Base-by-base conservation (phyloP, 2,113 vertebrate genomes). In the Periophthalmodon schlosseri region DNA sequence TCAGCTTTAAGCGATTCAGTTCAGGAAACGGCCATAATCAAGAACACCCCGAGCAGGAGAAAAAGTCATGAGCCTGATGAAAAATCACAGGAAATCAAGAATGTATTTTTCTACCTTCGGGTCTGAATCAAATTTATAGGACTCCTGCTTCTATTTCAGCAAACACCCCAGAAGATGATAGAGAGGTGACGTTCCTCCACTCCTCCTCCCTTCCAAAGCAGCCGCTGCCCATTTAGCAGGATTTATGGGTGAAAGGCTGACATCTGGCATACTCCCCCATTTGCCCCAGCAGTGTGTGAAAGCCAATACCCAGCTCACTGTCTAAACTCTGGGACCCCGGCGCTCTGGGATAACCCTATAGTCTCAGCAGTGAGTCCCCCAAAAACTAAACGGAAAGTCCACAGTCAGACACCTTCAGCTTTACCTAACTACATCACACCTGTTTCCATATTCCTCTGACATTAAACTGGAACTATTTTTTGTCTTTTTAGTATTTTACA, bases 221-320 rank as follows among this genome's bases (percentile, higher is more conserved):
- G 83, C 82, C 73, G 73, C 85, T 90, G 89, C 87, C 88, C 90
- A 91, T 92, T 91, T 89, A 91, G 87, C 78, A 89, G 90, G 84
- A 92, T 91, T 91, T 89, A 91, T 91, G 86, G 78, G 79, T 78
- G 75, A 86, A 68, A 84, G 85, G 86, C 86, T 91, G 91, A 90
- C 89, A 91, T 91, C 87, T 93, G 91, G 86, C 91, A 91, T 90
- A 87, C 88, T 90, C 83, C 86, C 85, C 89, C 76, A 67, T 89
- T 67, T 88, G 86, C 86, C 84, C 88, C 84, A 88, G 87, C 89
- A 93, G 88, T 88, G 84, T 88, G 89, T 92, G 91, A 92, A 92
- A 92, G 85, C 83, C 83, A 92, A 92, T 91, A 92, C 91, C 90
- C 87, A 89, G 88, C 85, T 84, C 84, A 86, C 83, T 89, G 91